Conservation (phyloP, 2,888 invertebrate species). For the Pogonocherus hispidulus region DNA sequence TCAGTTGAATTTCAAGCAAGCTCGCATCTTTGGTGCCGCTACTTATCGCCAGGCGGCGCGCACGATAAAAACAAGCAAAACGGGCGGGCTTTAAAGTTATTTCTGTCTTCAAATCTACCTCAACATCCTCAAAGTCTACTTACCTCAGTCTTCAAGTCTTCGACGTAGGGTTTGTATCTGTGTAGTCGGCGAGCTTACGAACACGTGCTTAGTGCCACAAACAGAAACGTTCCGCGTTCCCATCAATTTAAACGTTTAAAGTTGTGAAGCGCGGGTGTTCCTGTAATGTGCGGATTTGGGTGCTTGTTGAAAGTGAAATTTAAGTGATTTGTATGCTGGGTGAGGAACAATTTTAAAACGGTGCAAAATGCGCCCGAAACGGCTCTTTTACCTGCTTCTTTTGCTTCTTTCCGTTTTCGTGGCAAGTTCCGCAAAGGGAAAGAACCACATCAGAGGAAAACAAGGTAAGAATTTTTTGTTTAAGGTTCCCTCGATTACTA, state of each 20-base stretch:
- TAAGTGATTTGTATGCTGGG: constrained; percentile 38
- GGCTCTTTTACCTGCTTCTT: constrained; percentile 37
- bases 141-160: constrained; percentile 60
- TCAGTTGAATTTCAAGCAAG: constrained; percentile 9
- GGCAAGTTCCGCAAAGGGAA: constrained; percentile 50
- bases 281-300: constrained; percentile 33
- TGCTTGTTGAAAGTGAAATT: constrained; percentile 30
- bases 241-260: constrained; percentile 11
- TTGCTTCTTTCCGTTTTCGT: constrained; percentile 37
- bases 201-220: constrained; percentile 54
- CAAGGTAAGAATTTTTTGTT: constrained; percentile 53
- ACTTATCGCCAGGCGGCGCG: constrained; percentile 24
- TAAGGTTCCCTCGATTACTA: constrained; percentile 1
- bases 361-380: constrained; percentile 44
- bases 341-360: constrained; percentile 14
- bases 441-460: constrained; percentile 55
- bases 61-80: constrained; percentile 22
- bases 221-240: constrained; percentile 8
- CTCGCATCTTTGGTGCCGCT: constrained; percentile 1
- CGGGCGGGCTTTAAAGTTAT: constrained; percentile 58
- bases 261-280: constrained; percentile 18
- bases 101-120: constrained; percentile 48
- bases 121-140: constrained; percentile 53
- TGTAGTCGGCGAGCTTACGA: constrained; percentile 45
- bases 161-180: constrained; percentile 58